These are phyloP conservation scores for Teleopsis dalmanni DNA, from an alignment of 1,140 invertebrate species.

Conservation along the genomic window DNA sequence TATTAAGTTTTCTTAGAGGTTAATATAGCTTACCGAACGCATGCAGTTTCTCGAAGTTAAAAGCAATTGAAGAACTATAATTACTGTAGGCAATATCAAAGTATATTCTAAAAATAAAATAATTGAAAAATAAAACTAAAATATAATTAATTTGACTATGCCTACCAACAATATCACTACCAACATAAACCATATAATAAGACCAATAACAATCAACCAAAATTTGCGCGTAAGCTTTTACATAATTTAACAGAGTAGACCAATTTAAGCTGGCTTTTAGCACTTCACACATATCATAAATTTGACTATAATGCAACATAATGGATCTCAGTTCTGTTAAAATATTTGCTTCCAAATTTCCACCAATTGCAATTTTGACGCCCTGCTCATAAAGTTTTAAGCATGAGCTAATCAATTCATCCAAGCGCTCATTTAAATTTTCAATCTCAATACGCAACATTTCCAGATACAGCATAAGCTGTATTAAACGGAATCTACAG, in stretches of 20 bases:
- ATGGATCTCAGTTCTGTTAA: constrained; percentile 1
- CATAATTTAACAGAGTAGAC: background rate
- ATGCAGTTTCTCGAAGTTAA: constrained; percentile 9
- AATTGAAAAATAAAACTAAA: background rate
- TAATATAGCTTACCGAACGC: constrained; percentile 8
- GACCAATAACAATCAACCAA: constrained; percentile 11
- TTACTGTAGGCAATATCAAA: constrained; percentile 1
- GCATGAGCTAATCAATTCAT: background rate
- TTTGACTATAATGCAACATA: constrained; percentile 1
- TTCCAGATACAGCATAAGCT: constrained; percentile 7
- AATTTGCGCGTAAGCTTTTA: constrained; percentile 7
- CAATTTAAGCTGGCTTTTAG: background rate
- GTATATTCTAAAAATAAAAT: constrained; percentile 6
- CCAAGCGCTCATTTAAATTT: constrained; percentile 7
- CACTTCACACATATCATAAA: constrained; percentile 2
- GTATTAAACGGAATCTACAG: constrained; percentile 4
- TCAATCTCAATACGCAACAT: constrained; percentile 5
- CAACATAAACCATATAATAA: constrained; percentile 11
- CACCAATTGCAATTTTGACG: background rate
- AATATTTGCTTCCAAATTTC: background rate
- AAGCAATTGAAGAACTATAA: constrained; percentile 1
- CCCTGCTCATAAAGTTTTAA: background rate
- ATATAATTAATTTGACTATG: background rate
- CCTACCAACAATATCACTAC: constrained; percentile 3
- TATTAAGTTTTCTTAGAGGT: too few relatives aligned